Evolutionary conservation across 2,113 vertebrate species (phyloP), one percentile per base, ranked within the genome.

Genomic region (Aegotheles bennettii): DNA sequence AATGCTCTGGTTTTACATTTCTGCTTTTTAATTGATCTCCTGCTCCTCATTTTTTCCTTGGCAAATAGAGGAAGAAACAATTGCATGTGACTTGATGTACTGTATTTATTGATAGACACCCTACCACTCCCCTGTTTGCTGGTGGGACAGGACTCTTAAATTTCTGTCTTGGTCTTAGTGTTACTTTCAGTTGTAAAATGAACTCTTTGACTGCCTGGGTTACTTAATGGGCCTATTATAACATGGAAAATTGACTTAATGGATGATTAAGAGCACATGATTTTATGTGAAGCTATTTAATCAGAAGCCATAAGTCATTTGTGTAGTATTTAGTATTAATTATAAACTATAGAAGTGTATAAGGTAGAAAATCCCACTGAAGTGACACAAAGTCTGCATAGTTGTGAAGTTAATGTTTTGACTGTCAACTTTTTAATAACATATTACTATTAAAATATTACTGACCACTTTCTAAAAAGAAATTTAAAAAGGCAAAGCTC

Each of bases 1-100:
- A 94, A 77, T 0, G 2, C 86, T 84, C 75, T 19, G 61, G 90
- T 71, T 95, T 93, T 95, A 73, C 40, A 8, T 93, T 95, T 92
- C 83, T 96, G 80, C 90, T 87, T 87, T 94, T 91, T 90, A 84
- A 89, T 84, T 95, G 83, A 88, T 92, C 93, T 92, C 71, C 56
- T 2, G 17, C 48, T 81, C 21, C 56, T 50, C 45, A 24, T 5
- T 48, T 84, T 91, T 88, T 57, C 31, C 43, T 31, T 64, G 57
- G 36, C 53, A 65, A 54, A 53, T 15, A 69, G 31, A 70, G 61
- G 56, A 69, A 53, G 61, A 84, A 92, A 57, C 15, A 75, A 31
- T 31, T 81, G 64, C 11, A 4, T 47, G 33, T 56, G 60, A 13
- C 35, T 78, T 77, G 3, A 4, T 40, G 51, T 69, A 38, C 71